These are phyloP conservation scores for Scaptodrosophila latifasciaeformis DNA, from an alignment of 2,888 invertebrate species.

Conservation along the genomic window DNA sequence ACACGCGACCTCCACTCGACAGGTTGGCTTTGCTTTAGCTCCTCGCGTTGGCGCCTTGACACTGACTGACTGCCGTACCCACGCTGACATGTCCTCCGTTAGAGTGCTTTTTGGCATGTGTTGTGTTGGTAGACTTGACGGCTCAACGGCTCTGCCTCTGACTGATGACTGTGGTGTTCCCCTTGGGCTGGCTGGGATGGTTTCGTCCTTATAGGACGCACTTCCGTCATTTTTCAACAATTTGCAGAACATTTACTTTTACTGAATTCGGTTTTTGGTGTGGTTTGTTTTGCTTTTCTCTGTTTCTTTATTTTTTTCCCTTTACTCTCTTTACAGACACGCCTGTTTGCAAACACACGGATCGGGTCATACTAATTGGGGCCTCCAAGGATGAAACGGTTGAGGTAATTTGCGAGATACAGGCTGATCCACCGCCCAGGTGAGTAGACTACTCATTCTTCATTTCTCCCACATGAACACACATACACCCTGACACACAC, in stretches of 20 bases:
- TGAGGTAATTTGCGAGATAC: slow-evolving; percentile 91
- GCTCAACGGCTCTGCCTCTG: slow-evolving; percentile 5
- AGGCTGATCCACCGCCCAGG: slow-evolving; percentile 90
- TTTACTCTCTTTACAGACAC: slow-evolving; percentile 79
- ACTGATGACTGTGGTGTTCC: slow-evolving; percentile 30
- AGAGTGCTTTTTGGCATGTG: no score
- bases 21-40: background rate
- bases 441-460: no score
- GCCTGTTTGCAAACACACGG: slow-evolving; percentile 84
- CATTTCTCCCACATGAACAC: no score
- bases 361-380: slow-evolving; percentile 88
- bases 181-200: slow-evolving; percentile 15
- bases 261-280: background rate
- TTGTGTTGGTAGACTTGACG: background rate
- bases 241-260: slow-evolving; percentile 20
- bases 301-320: slow-evolving; percentile 7
- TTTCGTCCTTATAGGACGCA: no score
- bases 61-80: slow-evolving; percentile 20
- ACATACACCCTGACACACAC: slow-evolving; percentile 13
- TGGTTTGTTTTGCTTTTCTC: slow-evolving; percentile 7
- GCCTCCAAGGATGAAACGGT: slow-evolving; percentile 91
- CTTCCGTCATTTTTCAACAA: slow-evolving; percentile 40
- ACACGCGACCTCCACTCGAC: slow-evolving; percentile 9
- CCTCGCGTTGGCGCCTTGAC: slow-evolving; percentile 16
- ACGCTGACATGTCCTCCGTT: slow-evolving; percentile 2